These are phyloP conservation scores for Natator depressus DNA, from an alignment of 2,113 vertebrate species.

Conservation along the genomic window DNA sequence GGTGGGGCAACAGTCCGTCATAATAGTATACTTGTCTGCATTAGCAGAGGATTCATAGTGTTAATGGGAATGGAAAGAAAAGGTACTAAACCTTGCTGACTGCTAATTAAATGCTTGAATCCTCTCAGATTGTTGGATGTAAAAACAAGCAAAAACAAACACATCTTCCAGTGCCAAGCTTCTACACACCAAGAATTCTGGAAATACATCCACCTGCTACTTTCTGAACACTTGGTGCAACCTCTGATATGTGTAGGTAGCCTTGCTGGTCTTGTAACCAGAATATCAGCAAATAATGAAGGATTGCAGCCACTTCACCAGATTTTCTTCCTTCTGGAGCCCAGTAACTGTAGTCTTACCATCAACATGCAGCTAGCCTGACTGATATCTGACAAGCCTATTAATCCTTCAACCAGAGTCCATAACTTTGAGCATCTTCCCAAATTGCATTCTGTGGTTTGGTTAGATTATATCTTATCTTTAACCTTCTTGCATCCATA, in stretches of 20 bases:
- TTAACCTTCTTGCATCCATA: constrained; percentile 59
- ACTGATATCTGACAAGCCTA: constrained; percentile 13
- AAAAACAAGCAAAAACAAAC: neutral
- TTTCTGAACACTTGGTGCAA: neutral
- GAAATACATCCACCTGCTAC: neutral
- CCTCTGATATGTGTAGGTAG: neutral
- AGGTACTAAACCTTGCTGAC: neutral
- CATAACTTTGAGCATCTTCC: constrained; percentile 20
- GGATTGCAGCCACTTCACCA: neutral
- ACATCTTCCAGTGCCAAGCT: rapidly evolving
- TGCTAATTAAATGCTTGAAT: neutral
- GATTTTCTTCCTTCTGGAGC: neutral
- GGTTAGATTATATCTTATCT: constrained; percentile 60
- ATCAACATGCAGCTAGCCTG: neutral
- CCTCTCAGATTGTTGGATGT: neutral
- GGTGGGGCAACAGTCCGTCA: neutral
- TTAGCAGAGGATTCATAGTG: neutral
- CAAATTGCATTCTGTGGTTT: constrained; percentile 53
- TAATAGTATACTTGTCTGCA: neutral
- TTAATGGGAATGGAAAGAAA: neutral
- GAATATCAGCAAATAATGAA: neutral
- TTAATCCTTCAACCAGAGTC: constrained; percentile 5
- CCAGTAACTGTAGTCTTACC: constrained; percentile 13
- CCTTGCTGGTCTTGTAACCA: neutral
- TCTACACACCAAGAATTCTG: neutral